Conservation (phyloP, 2,797 vertebrate genomes). For the Melopsittacus undulatus region DNA sequence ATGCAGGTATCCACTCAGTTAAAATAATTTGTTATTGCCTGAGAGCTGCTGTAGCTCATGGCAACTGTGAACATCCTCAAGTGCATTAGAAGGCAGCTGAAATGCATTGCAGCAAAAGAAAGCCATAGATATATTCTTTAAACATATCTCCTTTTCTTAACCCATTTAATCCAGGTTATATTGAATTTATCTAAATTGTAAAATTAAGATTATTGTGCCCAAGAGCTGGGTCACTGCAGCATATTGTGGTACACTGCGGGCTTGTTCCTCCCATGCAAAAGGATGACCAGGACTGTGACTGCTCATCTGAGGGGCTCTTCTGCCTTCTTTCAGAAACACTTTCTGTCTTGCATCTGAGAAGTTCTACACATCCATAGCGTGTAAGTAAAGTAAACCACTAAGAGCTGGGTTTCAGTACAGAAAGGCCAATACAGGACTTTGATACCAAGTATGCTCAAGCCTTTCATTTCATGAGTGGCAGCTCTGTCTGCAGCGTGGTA, state of each 20-base stretch:
- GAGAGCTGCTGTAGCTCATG: background rate
- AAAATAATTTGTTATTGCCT: background rate
- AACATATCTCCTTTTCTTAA: background rate
- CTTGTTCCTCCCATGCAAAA: background rate
- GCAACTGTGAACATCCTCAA: background rate
- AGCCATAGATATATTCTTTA: background rate
- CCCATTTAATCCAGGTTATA: background rate
- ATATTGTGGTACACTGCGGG: rapidly evolving
- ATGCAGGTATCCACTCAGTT: background rate
- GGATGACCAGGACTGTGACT: background rate
- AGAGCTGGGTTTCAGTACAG: background rate
- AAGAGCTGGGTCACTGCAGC: background rate
- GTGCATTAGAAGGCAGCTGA: background rate
- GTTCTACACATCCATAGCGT: background rate
- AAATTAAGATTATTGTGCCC: background rate
- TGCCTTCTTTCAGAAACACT: background rate
- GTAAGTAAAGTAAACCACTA: background rate
- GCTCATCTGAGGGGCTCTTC: background rate
- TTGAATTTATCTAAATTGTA: background rate
- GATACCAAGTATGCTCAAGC: background rate
- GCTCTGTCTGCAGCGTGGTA: background rate
- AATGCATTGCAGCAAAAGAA: background rate
- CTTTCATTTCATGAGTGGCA: background rate
- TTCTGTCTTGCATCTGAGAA: background rate
- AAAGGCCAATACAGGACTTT: background rate